phyloP scores from a whole-genome alignment of 23 tunicate genomes.

The Halocynthia roretzi region DNA sequence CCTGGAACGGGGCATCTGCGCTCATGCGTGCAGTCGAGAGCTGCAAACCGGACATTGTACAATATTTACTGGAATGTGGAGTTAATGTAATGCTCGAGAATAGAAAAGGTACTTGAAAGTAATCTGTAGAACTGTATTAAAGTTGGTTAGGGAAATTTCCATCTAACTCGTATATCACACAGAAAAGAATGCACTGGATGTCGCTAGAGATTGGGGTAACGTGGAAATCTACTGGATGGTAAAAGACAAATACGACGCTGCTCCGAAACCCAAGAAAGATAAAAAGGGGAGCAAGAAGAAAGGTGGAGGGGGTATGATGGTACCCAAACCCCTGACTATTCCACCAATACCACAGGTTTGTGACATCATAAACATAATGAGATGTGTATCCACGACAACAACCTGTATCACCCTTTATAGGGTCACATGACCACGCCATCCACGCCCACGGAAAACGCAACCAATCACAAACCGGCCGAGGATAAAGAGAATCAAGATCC shows the following conservation, averaged over 20 bases:
- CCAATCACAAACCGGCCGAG: neutral
- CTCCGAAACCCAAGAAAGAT: conserved; percentile 88
- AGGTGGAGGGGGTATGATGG: conserved; percentile 15
- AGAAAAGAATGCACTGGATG: conserved; percentile 91
- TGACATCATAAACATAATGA: neutral
- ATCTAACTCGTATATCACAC: neutral
- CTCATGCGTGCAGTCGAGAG: conserved; percentile 92
- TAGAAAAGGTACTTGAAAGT: conserved; percentile 59
- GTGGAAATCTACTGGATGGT: conserved; percentile 60
- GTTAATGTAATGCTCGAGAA: conserved; percentile 60
- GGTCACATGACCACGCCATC: conserved; percentile 46
- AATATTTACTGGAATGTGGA: conserved; percentile 65
- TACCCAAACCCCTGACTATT: conserved; percentile 57
- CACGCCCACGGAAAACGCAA: conserved; percentile 12
- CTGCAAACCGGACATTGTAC: conserved; percentile 69
- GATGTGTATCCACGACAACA: neutral
- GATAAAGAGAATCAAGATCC: conserved; percentile 10
- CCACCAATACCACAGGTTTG: conserved; percentile 78
- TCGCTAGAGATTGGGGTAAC: conserved; percentile 87
- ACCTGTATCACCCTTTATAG: conserved; percentile 13
- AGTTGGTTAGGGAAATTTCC: neutral
- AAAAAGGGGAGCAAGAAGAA: conserved; percentile 51
- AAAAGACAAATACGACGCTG: conserved; percentile 79
- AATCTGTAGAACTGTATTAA: neutral
- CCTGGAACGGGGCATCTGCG: conserved; percentile 92